Base-by-base conservation (phyloP, 1,140 invertebrate genomes). In the Orius laevigatus region DNA sequence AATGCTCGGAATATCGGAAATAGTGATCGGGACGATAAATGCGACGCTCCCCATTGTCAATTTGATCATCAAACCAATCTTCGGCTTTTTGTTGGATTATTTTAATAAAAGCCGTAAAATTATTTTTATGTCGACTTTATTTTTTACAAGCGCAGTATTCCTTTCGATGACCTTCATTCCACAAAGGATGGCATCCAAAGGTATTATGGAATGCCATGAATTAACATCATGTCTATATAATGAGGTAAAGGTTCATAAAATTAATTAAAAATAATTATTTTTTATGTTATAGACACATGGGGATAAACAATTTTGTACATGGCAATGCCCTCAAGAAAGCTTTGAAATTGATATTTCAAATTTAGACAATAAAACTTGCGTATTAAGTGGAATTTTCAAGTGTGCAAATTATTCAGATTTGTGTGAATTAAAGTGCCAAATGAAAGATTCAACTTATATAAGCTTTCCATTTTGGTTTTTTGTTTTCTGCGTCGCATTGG, bases 81-180 rank as follows among this genome's bases (percentile, higher is more conserved):
- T 84, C 57, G 82, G 82, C 5, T 72, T 79, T 33, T 49, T 84
- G 0, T 74, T 77, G 0, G 82, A 85, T 56, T 68, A 75, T 54
- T 75, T 74, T 55, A 61, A 52, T 61, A 55, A 59, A 56, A 73
- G 59, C 39, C 71, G 81, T 50, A 84, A 83, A 62, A 54, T 70
- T 0, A 75, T 84, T 32, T 84, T 85, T 57, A 71, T 83, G 55
- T 32, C 61, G 0, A 57, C 84, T 1, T 71, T 84, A 12, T 45
- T 68, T 1, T 51, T 69, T 1, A 82, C 10, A 81, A 73, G 54
- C 67, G 70, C 40, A 60, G 72, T 12, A 68, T 84, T 55, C 77
- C 76, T 59, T 75, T 81, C 53, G 59, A 48, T 56, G 9, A 33
- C 20, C 5, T 50, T 52, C 25, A 51, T 56, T n/a, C 55, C 52